Conservation (phyloP, 2,113 vertebrate genomes). For the Gymnobelideus leadbeateri region DNA sequence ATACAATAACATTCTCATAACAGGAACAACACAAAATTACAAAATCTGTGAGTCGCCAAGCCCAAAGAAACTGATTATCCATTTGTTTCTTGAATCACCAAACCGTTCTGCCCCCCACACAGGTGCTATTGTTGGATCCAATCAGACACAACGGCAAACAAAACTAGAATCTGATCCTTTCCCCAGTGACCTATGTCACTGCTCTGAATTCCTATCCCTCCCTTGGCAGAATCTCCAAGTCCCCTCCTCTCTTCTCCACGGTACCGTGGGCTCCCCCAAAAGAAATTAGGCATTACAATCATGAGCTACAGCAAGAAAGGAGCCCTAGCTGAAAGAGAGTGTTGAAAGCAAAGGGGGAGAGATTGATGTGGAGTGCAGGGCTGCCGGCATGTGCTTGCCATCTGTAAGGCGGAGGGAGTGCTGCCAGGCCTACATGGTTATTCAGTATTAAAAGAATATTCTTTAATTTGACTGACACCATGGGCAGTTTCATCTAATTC, state of each 20-base stretch:
- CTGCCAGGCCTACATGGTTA: constrained; percentile 79
- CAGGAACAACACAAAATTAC: constrained; percentile 5
- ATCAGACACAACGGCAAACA: neutral
- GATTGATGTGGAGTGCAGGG: constrained; percentile 75
- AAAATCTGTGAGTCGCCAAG: constrained; percentile 14
- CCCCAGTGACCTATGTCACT: constrained; percentile 37
- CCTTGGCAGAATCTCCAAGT: neutral
- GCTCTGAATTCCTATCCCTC: neutral
- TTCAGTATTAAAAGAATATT: constrained; percentile 82
- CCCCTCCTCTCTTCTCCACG: neutral
- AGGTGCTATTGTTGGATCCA: constrained; percentile 18
- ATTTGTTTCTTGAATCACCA: constrained; percentile 26
- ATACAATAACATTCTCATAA: constrained; percentile 41
- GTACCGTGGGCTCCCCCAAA: neutral
- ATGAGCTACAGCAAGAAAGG: constrained; percentile 49
- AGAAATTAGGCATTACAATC: constrained; percentile 43
- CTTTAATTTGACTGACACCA: constrained; percentile 82
- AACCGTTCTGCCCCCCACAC: constrained; percentile 8
- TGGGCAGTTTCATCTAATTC: constrained; percentile 76
- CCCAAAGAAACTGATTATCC: constrained; percentile 40
- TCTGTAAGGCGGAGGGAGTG: constrained; percentile 78
- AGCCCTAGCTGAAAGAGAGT: constrained; percentile 68
- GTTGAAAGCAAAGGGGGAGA: constrained; percentile 81
- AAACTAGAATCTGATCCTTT: neutral
- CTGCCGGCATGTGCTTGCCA: constrained; percentile 82